Percentiles rank a stretch among this genome's conserved stretches.
Evolutionary conservation across 2,113 vertebrate species (phyloP).

Genomic region (Gorsachius goisagi): DNA sequence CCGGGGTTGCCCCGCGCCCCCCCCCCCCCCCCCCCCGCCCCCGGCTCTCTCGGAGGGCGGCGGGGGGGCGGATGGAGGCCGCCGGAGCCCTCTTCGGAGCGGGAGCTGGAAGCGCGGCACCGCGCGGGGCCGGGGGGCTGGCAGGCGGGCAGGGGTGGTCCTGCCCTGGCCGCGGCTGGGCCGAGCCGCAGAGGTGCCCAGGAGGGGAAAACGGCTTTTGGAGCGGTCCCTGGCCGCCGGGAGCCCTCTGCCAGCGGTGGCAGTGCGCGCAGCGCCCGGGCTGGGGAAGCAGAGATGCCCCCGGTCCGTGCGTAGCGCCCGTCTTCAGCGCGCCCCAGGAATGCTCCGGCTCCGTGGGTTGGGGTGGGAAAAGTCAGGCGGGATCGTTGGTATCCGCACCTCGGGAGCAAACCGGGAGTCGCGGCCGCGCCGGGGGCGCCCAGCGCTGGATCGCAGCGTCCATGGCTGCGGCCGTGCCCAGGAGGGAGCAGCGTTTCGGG

Average conservation of each 20-base stretch:
- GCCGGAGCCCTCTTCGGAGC: not conserved
- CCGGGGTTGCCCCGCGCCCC: too few species aligned
- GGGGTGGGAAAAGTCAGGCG: not conserved
- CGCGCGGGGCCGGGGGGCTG: not conserved
- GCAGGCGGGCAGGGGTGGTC: not conserved
- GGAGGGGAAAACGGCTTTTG: not conserved
- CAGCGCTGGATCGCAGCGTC: not conserved
- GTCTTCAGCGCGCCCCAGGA: not conserved
- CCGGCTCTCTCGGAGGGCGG: not conserved
- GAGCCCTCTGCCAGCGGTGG: not conserved
- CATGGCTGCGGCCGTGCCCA: not conserved
- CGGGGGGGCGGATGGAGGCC: not conserved
- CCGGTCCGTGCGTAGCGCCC: not conserved
- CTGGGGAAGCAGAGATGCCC: not conserved
- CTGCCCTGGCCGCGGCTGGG: not conserved
- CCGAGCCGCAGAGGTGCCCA: not conserved
- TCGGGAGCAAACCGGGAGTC: not conserved
- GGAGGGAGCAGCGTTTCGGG: not conserved
- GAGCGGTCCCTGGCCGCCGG: not conserved
- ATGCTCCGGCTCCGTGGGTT: not conserved
- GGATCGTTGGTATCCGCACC: fast-evolving
- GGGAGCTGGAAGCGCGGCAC: not conserved
- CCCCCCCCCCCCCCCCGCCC: too few species aligned
- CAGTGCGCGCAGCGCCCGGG: fast-evolving
- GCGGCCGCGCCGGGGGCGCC: not conserved